phyloP scores from a whole-genome alignment of 2,113 vertebrate genomes.

The Psophia crepitans region DNA sequence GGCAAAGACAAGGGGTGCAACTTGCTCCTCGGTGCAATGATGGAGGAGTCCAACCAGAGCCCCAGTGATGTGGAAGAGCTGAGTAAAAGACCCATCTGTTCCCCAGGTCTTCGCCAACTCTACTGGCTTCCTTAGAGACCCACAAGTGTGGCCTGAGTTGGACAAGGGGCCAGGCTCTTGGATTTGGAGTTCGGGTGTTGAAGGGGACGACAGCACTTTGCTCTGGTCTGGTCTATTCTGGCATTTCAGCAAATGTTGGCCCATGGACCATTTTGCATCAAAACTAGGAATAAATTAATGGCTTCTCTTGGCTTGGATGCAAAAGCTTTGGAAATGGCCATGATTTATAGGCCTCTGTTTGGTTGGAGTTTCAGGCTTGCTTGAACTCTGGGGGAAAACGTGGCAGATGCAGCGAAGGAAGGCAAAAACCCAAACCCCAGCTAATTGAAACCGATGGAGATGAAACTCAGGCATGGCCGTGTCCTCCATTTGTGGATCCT shows the following conservation, averaged over 20 bases:
- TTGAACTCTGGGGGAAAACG: not conserved
- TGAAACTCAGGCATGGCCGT: accelerated
- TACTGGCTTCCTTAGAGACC: not conserved
- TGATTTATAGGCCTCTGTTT: not conserved
- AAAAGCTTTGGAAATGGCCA: not conserved
- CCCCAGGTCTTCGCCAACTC: too few species aligned
- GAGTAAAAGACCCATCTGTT: not conserved
- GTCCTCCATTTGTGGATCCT: not conserved
- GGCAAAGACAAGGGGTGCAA: not conserved
- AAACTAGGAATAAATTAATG: not conserved
- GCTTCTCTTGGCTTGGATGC: not conserved
- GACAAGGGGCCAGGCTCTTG: not conserved
- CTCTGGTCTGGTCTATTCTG: not conserved
- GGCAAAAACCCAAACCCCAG: not conserved
- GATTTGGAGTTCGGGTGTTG: not conserved
- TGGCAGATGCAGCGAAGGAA: not conserved
- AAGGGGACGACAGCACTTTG: not conserved
- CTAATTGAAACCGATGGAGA: not conserved
- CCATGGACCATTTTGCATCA: not conserved
- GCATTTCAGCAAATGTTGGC: not conserved
- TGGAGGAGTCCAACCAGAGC: accelerated
- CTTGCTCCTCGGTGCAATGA: not conserved
- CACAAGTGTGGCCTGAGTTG: not conserved
- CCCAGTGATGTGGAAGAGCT: not conserved
- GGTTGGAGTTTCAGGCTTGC: not conserved